Evolutionary conservation across 2,888 invertebrate species (phyloP).

Genomic region (Amiota minor): DNA sequence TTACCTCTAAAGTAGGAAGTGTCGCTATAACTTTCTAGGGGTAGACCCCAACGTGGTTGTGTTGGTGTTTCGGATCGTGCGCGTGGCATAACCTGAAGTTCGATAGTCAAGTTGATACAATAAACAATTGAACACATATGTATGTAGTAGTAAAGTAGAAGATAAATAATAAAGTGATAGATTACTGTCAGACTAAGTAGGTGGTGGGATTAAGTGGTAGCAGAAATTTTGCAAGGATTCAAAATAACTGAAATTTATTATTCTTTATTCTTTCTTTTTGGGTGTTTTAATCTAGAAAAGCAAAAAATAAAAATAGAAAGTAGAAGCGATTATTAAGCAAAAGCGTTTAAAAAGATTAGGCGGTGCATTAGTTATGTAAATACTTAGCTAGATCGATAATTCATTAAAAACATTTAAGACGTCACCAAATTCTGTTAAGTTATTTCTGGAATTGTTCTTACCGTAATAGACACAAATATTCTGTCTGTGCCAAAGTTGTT

Average conservation of each 20-base stretch:
- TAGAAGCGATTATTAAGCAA: slow-evolving; percentile 51
- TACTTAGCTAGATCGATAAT: neutral
- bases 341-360: slow-evolving; percentile 40
- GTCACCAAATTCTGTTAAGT: neutral
- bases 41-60: slow-evolving; percentile 78
- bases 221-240: slow-evolving; percentile 12
- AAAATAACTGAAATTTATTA: slow-evolving; percentile 30
- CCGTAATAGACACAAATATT: slow-evolving; percentile 88
- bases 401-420: neutral
- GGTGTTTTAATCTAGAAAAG: slow-evolving; percentile 72
- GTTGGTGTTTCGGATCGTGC: slow-evolving; percentile 84
- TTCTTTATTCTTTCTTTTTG: slow-evolving; percentile 72
- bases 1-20: slow-evolving; percentile 77
- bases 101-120: slow-evolving; percentile 60
- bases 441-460: slow-evolving; percentile 66
- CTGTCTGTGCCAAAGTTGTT: slow-evolving; percentile 90
- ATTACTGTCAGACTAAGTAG: neutral
- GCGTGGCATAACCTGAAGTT: slow-evolving; percentile 78
- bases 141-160: slow-evolving; percentile 38
- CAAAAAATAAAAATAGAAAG: slow-evolving; percentile 51
- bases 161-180: slow-evolving; percentile 36
- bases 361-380: slow-evolving; percentile 41
- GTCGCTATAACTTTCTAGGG: slow-evolving; percentile 75
- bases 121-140: slow-evolving; percentile 59
- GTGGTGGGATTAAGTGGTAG: slow-evolving; percentile 37